These are phyloP conservation scores for Furcula furcula DNA, from an alignment of 2,888 invertebrate genomes.

Conservation along the genomic window DNA sequence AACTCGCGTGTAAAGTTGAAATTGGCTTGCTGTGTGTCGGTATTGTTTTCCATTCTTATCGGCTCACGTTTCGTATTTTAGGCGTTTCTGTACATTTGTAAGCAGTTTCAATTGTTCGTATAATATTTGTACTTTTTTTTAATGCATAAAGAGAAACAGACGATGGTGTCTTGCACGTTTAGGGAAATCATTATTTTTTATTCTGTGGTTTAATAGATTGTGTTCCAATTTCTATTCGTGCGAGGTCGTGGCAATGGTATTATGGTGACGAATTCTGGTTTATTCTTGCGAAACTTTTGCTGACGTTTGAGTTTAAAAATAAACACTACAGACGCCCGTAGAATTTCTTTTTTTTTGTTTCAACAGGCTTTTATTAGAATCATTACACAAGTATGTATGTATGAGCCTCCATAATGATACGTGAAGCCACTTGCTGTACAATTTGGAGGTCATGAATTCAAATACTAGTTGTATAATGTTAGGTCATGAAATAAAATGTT, in stretches of 20 bases:
- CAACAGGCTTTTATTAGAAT: no score
- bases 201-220: not conserved
- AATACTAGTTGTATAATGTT: no score
- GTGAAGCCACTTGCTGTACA: no score
- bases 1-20: constrained; percentile 12
- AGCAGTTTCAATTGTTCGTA: constrained; percentile 43
- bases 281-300: not conserved
- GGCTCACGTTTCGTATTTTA: constrained; percentile 53
- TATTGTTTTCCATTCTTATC: constrained; percentile 61
- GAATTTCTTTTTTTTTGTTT: no score
- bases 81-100: constrained; percentile 54
- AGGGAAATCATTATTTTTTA: not conserved
- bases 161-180: not conserved
- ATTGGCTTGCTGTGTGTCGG: constrained; percentile 14
- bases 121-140: constrained; percentile 7
- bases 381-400: no score
- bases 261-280: not conserved
- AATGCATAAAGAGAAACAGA: not conserved
- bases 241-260: not conserved
- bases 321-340: no score
- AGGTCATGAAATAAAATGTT: no score
- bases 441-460: no score
- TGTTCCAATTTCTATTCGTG: not conserved
- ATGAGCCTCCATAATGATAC: no score
- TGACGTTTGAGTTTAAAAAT: not conserved